Percentiles rank a stretch among this genome's conserved stretches.
Conservation (phyloP, 2,113 vertebrate genomes). For the Plestiodon gilberti region DNA sequence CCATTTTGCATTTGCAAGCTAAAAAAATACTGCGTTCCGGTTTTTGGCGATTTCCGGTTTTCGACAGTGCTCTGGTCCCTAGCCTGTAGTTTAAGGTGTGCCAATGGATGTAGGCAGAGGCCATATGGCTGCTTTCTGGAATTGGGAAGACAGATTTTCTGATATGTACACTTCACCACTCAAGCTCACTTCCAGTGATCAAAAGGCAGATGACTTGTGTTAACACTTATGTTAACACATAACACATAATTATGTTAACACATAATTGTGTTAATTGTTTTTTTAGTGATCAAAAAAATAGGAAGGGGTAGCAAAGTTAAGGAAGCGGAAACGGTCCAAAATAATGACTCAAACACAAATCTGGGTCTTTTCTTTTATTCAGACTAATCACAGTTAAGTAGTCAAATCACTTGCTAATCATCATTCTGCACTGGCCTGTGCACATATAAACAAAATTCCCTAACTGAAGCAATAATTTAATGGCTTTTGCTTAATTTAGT, state of each 20-base stretch:
- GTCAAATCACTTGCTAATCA: constrained; percentile 64
- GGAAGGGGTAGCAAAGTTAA: fast-evolving
- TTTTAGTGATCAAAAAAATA: background rate
- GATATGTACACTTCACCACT: background rate
- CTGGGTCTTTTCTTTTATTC: constrained; percentile 72
- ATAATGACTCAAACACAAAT: background rate
- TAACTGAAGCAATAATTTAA: background rate
- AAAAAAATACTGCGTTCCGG: too few species aligned
- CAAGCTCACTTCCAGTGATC: background rate
- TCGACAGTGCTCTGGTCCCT: too few species aligned
- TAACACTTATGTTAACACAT: background rate
- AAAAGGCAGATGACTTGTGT: background rate
- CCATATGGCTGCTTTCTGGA: background rate
- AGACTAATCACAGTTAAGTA: constrained; percentile 71
- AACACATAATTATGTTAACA: background rate
- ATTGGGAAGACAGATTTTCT: background rate
- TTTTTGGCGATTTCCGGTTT: too few species aligned
- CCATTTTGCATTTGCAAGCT: too few species aligned
- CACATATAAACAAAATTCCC: constrained; percentile 25
- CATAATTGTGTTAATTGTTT: too few species aligned
- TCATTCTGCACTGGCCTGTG: constrained; percentile 45
- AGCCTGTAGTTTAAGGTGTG: background rate
- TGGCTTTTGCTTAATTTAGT: background rate
- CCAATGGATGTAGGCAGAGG: background rate
- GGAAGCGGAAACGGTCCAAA: background rate